Evolutionary conservation across 1,140 invertebrate species (phyloP).

Genomic region (Piezodorus guildinii): DNA sequence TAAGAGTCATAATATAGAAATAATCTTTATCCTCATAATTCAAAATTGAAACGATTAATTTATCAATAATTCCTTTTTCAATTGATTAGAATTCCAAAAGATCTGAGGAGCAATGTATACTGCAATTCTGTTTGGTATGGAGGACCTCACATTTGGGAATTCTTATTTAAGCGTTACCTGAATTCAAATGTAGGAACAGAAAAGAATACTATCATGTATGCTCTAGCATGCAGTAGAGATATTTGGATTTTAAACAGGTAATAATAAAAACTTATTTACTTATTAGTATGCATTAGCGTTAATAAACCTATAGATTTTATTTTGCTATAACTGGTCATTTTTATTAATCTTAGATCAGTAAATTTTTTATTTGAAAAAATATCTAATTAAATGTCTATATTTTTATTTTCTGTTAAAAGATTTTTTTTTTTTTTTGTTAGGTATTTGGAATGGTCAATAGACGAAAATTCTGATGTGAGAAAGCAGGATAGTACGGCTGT

Average conservation of each 20-base stretch:
- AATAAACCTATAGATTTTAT: neutral
- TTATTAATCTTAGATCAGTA: no score
- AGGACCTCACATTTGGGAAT: slow-evolving; percentile 70
- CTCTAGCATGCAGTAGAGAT: slow-evolving; percentile 65
- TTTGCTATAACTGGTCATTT: neutral
- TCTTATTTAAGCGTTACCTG: slow-evolving; percentile 63
- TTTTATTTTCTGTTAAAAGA: neutral
- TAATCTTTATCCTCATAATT: neutral
- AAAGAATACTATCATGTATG: slow-evolving; percentile 56
- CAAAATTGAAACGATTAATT: neutral
- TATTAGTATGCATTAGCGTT: neutral
- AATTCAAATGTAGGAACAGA: slow-evolving; percentile 62
- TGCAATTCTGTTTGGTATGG: slow-evolving; percentile 73
- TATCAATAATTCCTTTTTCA: neutral
- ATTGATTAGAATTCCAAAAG: slow-evolving; percentile 58
- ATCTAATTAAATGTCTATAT: neutral
- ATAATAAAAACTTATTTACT: neutral
- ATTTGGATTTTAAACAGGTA: slow-evolving; percentile 60
- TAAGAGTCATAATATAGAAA: neutral
- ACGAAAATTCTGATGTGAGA: slow-evolving; percentile 58
- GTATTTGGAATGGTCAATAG: slow-evolving; percentile 57
- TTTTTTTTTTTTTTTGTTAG: slow-evolving; percentile 32
- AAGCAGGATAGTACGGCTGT: slow-evolving; percentile 67
- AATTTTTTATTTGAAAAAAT: slow-evolving; percentile 8
- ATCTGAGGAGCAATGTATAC: slow-evolving; percentile 67